Percentiles rank a stretch among this genome's conserved stretches.
Conservation (phyloP, 2,888 invertebrate species). For the Lamellibrachia satsuma region DNA sequence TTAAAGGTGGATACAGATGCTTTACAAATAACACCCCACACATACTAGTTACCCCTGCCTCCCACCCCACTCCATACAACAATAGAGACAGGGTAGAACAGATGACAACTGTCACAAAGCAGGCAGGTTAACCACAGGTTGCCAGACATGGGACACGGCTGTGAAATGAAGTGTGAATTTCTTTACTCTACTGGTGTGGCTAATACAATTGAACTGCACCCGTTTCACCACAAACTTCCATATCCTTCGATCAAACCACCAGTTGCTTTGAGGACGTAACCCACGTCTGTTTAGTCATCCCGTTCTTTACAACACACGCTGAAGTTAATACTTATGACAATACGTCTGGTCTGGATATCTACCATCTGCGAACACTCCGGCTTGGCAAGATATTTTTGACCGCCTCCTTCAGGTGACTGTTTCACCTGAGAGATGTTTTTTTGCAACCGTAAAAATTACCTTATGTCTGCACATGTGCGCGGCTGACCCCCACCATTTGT, state of each 20-base stretch:
- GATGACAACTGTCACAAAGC: not conserved
- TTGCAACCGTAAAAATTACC: not conserved
- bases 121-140: slow-evolving; percentile 10
- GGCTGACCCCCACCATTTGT: not conserved
- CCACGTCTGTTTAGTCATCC: not conserved
- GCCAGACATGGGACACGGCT: not conserved
- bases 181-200: not conserved
- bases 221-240: not conserved
- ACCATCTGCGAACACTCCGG: not conserved
- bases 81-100: not conserved
- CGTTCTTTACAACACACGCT: not conserved
- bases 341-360: not conserved
- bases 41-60: not conserved
- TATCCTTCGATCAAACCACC: not conserved
- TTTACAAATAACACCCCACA: not conserved
- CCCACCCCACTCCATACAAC: not conserved
- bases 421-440: not conserved
- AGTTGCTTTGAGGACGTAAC: not conserved
- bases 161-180: not conserved
- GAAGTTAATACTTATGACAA: not conserved
- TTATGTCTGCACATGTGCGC: not conserved
- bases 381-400: not conserved
- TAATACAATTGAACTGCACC: not conserved
- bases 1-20: not conserved
- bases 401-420: not conserved